These are phyloP conservation scores for Zophobas morio DNA, from an alignment of 1,140 invertebrate genomes.

Conservation along the genomic window DNA sequence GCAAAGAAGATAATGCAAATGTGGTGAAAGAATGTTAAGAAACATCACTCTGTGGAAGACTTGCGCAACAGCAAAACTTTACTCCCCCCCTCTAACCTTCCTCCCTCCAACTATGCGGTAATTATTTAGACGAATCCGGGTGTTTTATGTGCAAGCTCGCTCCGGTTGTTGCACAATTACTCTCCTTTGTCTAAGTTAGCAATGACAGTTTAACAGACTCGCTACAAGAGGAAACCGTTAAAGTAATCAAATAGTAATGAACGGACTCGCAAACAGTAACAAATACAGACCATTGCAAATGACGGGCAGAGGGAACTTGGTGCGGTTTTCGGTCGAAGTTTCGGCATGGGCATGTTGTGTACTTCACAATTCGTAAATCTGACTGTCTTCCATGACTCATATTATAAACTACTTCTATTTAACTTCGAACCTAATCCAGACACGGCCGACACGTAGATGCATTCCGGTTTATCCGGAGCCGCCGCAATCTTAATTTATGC, in stretches of 20 bases:
- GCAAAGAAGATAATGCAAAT: too few relatives aligned
- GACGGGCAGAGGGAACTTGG: constrained; percentile 16
- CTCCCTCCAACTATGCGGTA: constrained; percentile 15
- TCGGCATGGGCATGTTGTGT: neutral
- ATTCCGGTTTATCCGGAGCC: constrained; percentile 21
- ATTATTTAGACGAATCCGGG: constrained; percentile 30
- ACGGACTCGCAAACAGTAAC: constrained; percentile 35
- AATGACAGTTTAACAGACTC: constrained; percentile 42
- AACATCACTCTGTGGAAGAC: too few relatives aligned
- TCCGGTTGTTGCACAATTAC: constrained; percentile 35
- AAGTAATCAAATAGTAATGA: constrained; percentile 43
- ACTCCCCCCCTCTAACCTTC: neutral
- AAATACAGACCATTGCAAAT: constrained; percentile 26
- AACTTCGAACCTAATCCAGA: constrained; percentile 8
- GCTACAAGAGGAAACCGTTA: constrained; percentile 39
- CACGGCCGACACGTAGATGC: constrained; percentile 28
- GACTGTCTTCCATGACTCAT: constrained; percentile 1
- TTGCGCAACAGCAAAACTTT: too few relatives aligned
- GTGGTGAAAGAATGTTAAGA: too few relatives aligned
- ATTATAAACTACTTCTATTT: neutral
- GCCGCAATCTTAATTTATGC: constrained; percentile 36
- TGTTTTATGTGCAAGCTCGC: constrained; percentile 30
- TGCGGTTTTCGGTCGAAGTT: constrained; percentile 1
- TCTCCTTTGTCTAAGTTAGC: constrained; percentile 42
- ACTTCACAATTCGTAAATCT: constrained; percentile 6